Conservation (phyloP, 2,797 vertebrate species). For the Nasua narica region DNA sequence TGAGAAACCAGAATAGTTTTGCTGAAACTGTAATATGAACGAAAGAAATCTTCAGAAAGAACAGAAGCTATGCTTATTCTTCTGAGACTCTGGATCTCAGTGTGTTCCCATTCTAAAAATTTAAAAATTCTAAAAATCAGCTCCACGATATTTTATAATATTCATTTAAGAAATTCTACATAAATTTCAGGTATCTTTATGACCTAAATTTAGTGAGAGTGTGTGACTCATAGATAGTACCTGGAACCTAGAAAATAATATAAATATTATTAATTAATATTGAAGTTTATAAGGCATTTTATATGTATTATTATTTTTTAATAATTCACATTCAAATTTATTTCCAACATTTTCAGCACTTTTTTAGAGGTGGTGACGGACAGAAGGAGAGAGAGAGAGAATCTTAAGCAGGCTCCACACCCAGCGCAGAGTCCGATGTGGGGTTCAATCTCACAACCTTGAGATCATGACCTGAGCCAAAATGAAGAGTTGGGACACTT, state of each 20-base stretch:
- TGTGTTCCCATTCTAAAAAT: slow-evolving; percentile 3
- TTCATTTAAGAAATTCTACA: slow-evolving; percentile 12
- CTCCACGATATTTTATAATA: background rate
- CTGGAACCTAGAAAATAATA: background rate
- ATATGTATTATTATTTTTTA: background rate
- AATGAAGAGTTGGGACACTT: no score
- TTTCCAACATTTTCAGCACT: no score
- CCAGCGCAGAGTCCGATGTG: no score
- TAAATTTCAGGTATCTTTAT: slow-evolving; percentile 16
- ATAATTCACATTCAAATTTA: no score
- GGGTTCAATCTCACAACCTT: no score
- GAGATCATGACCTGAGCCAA: no score
- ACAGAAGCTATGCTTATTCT: background rate
- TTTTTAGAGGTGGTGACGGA: no score
- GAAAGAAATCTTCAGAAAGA: background rate
- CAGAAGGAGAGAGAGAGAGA: no score
- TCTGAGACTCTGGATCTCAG: background rate
- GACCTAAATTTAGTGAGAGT: background rate
- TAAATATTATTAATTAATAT: background rate
- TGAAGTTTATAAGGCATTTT: background rate
- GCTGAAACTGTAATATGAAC: background rate
- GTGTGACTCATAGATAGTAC: background rate
- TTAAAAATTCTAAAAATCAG: slow-evolving; percentile 1
- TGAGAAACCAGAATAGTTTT: background rate
- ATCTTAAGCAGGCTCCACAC: no score